Conservation (phyloP, 2,888 invertebrate species). For the Papilio elwesi region DNA sequence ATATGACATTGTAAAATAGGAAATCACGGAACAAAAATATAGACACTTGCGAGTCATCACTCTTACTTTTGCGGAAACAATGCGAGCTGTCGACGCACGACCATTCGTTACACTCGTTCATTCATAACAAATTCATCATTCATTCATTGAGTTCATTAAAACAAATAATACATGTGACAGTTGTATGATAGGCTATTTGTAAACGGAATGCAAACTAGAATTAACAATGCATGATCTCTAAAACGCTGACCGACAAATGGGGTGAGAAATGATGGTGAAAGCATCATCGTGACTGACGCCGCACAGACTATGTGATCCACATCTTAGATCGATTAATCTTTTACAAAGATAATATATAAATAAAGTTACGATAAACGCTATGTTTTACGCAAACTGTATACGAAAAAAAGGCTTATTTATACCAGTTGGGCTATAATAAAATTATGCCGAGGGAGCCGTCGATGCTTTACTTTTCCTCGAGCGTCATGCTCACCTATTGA, state of each 20-base stretch:
- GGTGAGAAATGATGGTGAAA: slow-evolving; percentile 56
- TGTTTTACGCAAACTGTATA: slow-evolving; percentile 1
- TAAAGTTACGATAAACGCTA: background rate
- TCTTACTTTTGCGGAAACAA: slow-evolving; percentile 31
- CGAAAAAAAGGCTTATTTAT: background rate
- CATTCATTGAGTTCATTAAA: slow-evolving; percentile 7
- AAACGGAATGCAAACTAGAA: slow-evolving; percentile 46
- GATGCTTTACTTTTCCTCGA: no score
- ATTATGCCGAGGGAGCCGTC: no score
- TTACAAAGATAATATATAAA: slow-evolving; percentile 42
- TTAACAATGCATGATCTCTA: slow-evolving; percentile 38
- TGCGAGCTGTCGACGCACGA: slow-evolving; percentile 29
- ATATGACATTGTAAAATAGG: slow-evolving; percentile 18
- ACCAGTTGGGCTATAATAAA: no score
- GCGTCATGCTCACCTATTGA: no score
- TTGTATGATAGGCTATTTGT: slow-evolving; percentile 43
- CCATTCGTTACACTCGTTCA: slow-evolving; percentile 7
- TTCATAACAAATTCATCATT: slow-evolving; percentile 19
- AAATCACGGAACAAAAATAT: background rate
- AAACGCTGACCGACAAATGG: slow-evolving; percentile 42
- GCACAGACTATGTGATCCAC: slow-evolving; percentile 41
- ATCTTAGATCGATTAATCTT: slow-evolving; percentile 53
- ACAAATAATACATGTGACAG: slow-evolving; percentile 31
- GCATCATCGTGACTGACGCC: slow-evolving; percentile 53
- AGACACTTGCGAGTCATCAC: background rate